Base-by-base conservation (phyloP, 2,113 vertebrate genomes). In the Pimephales promelas region DNA sequence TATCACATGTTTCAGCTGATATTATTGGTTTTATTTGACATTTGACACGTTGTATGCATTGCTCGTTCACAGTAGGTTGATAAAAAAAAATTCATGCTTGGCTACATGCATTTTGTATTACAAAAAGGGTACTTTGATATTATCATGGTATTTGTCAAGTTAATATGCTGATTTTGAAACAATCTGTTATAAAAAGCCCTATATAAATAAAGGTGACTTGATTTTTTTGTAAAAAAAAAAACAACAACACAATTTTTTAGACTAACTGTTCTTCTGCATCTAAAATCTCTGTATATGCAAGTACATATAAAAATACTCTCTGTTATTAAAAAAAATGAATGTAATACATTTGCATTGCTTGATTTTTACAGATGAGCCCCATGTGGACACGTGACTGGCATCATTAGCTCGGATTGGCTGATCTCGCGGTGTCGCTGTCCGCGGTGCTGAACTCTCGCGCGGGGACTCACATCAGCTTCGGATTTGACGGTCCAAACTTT, bases 361-460 rank as follows among this genome's bases (percentile, higher is more conserved):
- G 28, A 34, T 5, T 34, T 66, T 66, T 34, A 34, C 20, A 20
- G 62, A 66, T 34, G 3, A 62, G 18, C 26, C 26, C 16, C 6
- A 56, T n/a, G 0, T 47, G 8, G 3, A n/a, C 10, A 57, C 22
- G 10, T n/a, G 54, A 10, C 26, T 31, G 24, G n/a, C n/a, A n/a
- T n/a, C n/a, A n/a, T n/a, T n/a, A n/a, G n/a, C n/a, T n/a, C n/a
- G n/a, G n/a, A n/a, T n/a, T n/a, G n/a, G n/a, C n/a, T n/a, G n/a
- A n/a, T n/a, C n/a, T n/a, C n/a, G n/a, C n/a, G n/a, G n/a, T 45
- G 45, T 20, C 0, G 80, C 94, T 94, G 92, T 90, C 93, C 91
- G 1, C 86, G 93, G 93, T 94, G 79, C 94, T 94, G 92, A 92
- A 88, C 61, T 62, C n/a, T n/a, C n/a, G n/a, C n/a, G n/a, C n/a